phyloP scores from a whole-genome alignment of 2,888 invertebrate genomes.

The Brachyptera putata region DNA sequence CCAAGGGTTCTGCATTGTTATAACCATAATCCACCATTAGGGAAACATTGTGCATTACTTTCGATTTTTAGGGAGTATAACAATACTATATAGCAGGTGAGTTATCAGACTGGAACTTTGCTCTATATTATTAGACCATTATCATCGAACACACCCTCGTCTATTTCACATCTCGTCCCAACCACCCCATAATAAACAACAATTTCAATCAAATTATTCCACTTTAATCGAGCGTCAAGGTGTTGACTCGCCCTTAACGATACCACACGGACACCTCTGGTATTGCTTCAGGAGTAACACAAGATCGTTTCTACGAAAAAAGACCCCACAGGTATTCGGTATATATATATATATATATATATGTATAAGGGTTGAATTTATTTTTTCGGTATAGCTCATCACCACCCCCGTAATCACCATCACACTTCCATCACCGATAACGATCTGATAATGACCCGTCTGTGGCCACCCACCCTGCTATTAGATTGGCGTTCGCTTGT shows the following conservation, averaged over 20 bases:
- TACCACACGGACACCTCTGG: no score
- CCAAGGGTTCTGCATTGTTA: no score
- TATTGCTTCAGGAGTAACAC: no score
- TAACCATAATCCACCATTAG: no score
- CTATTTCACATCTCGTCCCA: no score
- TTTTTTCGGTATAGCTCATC: not conserved
- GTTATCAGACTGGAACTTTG: not conserved
- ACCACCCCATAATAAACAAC: conserved; percentile 12
- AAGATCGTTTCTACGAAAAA: no score
- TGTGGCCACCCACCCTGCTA: conserved; percentile 9
- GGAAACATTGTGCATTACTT: no score
- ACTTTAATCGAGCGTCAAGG: not conserved
- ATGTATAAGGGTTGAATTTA: not conserved
- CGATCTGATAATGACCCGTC: not conserved
- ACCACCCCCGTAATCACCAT: conserved; percentile 16
- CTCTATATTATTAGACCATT: conserved; percentile 14
- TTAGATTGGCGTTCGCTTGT: not conserved
- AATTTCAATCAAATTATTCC: conserved; percentile 16
- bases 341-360: no score
- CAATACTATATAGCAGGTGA: not conserved
- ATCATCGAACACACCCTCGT: no score
- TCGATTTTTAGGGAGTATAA: no score
- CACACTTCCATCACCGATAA: not conserved
- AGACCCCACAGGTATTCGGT: conserved; percentile 15
- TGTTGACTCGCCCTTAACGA: conserved; percentile 5